Percentiles rank a stretch among this genome's conserved stretches.
Conservation (phyloP, 2,888 invertebrate genomes). For the Augiades crinisus region DNA sequence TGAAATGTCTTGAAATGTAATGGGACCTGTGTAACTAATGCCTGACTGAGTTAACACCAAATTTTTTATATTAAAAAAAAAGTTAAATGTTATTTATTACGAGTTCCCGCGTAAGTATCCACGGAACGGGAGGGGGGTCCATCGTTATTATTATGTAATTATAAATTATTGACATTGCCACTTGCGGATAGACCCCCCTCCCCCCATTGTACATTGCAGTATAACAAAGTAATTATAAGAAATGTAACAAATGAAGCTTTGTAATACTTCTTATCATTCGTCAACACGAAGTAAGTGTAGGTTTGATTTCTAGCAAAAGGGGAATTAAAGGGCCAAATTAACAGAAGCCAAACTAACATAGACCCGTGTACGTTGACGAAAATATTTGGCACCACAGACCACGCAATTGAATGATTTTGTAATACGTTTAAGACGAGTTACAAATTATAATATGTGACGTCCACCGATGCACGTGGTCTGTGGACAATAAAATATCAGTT, state of each 20-base stretch:
- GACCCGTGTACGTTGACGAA: too few relatives aligned
- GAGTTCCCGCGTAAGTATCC: slow-evolving; percentile 34
- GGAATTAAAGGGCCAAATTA: too few relatives aligned
- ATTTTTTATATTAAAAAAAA: slow-evolving; percentile 51
- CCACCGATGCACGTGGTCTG: slow-evolving; percentile 2
- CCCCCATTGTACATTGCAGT: slow-evolving; percentile 28
- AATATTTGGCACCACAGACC: slow-evolving; percentile 2
- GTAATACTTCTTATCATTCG: not conserved
- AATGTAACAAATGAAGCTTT: slow-evolving; percentile 19
- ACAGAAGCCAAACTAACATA: too few relatives aligned
- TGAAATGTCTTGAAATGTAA: slow-evolving; percentile 23
- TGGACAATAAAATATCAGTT: not conserved
- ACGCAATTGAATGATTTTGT: not conserved
- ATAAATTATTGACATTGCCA: slow-evolving; percentile 29
- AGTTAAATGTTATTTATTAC: slow-evolving; percentile 47
- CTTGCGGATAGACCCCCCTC: slow-evolving; percentile 10
- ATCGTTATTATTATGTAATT: slow-evolving; percentile 28
- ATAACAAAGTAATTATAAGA: slow-evolving; percentile 39
- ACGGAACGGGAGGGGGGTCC: slow-evolving; percentile 25
- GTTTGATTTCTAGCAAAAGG: not conserved
- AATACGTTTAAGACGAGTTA: too few relatives aligned
- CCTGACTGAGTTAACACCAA: slow-evolving; percentile 72
- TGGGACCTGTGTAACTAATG: slow-evolving; percentile 64
- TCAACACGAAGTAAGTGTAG: not conserved
- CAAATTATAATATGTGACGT: too few relatives aligned